Evolutionary conservation across 2,888 invertebrate genomes (phyloP).

Genomic region (Stratiomys singularior): DNA sequence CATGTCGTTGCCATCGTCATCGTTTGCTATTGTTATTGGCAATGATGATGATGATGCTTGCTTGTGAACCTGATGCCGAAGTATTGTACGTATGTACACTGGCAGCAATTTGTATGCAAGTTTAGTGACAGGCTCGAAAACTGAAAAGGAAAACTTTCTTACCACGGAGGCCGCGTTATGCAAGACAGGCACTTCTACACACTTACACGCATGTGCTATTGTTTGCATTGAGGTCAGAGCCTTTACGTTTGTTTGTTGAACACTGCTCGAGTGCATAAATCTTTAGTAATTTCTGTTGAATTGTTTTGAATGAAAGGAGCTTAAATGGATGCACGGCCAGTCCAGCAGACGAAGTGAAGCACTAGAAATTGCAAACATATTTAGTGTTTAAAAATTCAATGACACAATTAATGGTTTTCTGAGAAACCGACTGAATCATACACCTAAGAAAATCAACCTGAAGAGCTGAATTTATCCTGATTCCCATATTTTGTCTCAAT

Average conservation of each 20-base stretch:
- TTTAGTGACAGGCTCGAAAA: slow-evolving; percentile 39
- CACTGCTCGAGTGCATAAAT: slow-evolving; percentile 31
- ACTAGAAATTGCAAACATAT: slow-evolving; percentile 8
- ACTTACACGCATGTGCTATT: slow-evolving; percentile 28
- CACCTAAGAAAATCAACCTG: too few relatives aligned
- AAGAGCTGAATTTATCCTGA: too few relatives aligned
- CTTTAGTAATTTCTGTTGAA: slow-evolving; percentile 35
- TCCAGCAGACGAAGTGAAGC: background rate
- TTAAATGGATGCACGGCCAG: slow-evolving; percentile 2
- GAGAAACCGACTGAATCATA: background rate
- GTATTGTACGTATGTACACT: background rate
- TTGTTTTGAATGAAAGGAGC: slow-evolving; percentile 35
- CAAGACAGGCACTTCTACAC: slow-evolving; percentile 15
- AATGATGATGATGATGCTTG: slow-evolving; percentile 22
- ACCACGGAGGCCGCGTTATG: background rate
- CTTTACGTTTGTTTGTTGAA: background rate
- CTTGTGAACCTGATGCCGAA: slow-evolving; percentile 8
- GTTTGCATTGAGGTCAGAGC: slow-evolving; percentile 41
- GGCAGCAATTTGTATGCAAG: slow-evolving; percentile 41
- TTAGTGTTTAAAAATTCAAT: slow-evolving; percentile 11
- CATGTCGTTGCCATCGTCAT: background rate
- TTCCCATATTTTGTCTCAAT: too few relatives aligned
- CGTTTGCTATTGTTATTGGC: slow-evolving; percentile 29
- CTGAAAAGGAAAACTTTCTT: slow-evolving; percentile 31
- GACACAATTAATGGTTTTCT: slow-evolving; percentile 26